These are phyloP conservation scores for Ciconia nigra DNA, from an alignment of 2,797 vertebrate genomes.

Conservation along the genomic window DNA sequence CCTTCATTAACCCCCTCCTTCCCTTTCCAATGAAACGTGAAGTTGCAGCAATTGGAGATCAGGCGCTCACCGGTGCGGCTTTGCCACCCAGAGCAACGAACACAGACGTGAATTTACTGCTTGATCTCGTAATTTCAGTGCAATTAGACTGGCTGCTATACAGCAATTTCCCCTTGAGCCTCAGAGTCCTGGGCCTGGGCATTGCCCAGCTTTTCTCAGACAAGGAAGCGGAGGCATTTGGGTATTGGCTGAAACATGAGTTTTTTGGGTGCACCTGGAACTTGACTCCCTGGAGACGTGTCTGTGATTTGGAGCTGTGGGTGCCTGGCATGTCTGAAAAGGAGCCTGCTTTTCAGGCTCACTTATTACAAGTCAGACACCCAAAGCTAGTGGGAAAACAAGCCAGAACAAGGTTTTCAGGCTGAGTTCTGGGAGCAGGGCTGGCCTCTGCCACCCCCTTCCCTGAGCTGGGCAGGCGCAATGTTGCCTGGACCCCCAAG, in stretches of 20 bases:
- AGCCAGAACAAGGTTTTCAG: constrained; percentile 58
- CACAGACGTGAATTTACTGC: constrained; percentile 50
- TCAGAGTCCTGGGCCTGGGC: background rate
- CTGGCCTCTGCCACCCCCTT: background rate
- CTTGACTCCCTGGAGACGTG: constrained; percentile 18
- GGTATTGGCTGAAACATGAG: background rate
- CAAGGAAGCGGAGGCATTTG: background rate
- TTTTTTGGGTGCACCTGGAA: constrained; percentile 58
- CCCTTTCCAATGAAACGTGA: constrained; percentile 23
- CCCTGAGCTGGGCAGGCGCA: background rate
- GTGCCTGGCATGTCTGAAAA: constrained; percentile 58
- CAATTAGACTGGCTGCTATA: constrained; percentile 56
- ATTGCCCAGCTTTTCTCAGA: constrained; percentile 18
- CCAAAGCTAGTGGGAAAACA: constrained; percentile 31
- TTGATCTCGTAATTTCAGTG: constrained; percentile 47
- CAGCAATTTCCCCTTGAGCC: constrained; percentile 46
- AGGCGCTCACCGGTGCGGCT: background rate
- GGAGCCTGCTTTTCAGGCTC: constrained; percentile 67
- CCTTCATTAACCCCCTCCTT: constrained; percentile 63
- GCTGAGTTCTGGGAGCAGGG: background rate
- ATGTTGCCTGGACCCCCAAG: background rate
- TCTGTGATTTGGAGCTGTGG: background rate
- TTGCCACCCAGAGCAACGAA: constrained; percentile 31
- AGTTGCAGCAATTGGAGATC: background rate
- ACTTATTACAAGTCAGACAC: constrained; percentile 40